These are phyloP conservation scores for Enoplosus armatus DNA, from an alignment of 2,797 vertebrate genomes.

Conservation along the genomic window DNA sequence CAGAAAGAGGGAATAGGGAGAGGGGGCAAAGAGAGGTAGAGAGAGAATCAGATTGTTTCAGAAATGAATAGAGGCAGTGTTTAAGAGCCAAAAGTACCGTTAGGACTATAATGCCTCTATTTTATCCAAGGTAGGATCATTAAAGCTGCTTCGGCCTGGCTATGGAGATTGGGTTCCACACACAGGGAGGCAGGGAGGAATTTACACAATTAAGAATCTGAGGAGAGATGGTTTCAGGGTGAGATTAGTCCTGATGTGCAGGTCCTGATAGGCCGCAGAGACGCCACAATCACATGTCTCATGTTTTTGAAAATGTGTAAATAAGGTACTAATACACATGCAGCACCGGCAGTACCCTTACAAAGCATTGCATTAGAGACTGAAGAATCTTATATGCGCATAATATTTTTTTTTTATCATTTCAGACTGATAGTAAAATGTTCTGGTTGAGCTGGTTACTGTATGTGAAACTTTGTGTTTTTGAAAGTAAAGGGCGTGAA, in stretches of 20 bases:
- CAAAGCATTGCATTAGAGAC: neutral
- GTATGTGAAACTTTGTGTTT: neutral
- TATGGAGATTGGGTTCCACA: conserved; percentile 82
- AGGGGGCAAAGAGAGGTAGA: conserved; percentile 62
- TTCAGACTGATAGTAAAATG: conserved; percentile 2
- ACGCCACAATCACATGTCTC: conserved; percentile 11
- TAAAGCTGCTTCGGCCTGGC: conserved; percentile 72
- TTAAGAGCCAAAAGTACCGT: conserved; percentile 76
- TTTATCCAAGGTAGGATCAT: conserved; percentile 82
- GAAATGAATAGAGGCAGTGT: conserved; percentile 86
- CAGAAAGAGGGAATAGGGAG: conserved; percentile 58
- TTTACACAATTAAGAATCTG: conserved; percentile 83
- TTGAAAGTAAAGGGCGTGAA: neutral
- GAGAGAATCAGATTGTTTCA: conserved; percentile 79
- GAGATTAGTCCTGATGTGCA: conserved; percentile 53
- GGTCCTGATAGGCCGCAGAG: conserved; percentile 13
- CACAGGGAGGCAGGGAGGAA: conserved; percentile 79
- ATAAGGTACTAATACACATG: neutral
- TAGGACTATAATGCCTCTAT: conserved; percentile 84
- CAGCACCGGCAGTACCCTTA: neutral
- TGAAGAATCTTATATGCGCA: neutral
- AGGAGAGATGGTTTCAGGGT: conserved; percentile 81
- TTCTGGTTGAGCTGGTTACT: too few species aligned
- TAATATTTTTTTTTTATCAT: neutral
- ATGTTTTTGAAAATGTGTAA: neutral